Percentiles rank a stretch among this genome's conserved stretches.
These are phyloP conservation scores for Uloborus diversus DNA, from an alignment of 1,140 invertebrate species.

Conservation along the genomic window DNA sequence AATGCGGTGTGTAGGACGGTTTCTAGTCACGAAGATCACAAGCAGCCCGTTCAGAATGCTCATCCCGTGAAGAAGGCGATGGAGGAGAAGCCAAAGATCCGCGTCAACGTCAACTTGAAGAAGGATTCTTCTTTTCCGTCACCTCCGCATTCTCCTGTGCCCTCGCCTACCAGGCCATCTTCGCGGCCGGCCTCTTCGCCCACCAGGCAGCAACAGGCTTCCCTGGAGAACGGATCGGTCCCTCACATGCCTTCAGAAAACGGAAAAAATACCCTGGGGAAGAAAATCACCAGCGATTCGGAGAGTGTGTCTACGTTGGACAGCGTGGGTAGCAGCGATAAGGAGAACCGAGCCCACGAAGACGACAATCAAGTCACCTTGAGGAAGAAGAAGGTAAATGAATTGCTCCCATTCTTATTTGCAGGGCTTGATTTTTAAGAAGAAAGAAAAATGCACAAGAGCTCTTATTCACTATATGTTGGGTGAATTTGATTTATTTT, in stretches of 20 bases:
- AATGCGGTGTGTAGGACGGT: conserved; percentile 7
- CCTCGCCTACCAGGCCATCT: too few species aligned
- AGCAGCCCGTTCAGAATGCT: background rate
- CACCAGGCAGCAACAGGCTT: background rate
- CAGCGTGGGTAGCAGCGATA: conserved; percentile 76
- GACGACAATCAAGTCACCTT: conserved; percentile 32
- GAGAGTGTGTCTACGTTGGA: conserved; percentile 83
- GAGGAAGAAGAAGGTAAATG: conserved; percentile 56
- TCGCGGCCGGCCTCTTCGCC: conserved; percentile 26
- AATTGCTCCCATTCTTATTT: too few species aligned
- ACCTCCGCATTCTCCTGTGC: conserved; percentile 42
- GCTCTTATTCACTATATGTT: too few species aligned
- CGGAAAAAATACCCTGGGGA: conserved; percentile 46
- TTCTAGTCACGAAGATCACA: conserved; percentile 35
- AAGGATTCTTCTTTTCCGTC: conserved; percentile 46
- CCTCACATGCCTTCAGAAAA: conserved; percentile 43
- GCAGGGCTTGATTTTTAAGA: too few species aligned
- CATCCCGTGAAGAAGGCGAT: background rate
- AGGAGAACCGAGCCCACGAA: conserved; percentile 68
- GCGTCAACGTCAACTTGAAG: conserved; percentile 59
- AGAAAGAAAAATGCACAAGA: too few species aligned
- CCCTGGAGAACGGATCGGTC: conserved; percentile 17
- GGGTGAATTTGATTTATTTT: too few species aligned
- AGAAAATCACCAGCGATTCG: conserved; percentile 69
- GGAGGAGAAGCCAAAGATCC: conserved; percentile 55